These are phyloP conservation scores for Ophioninae sp. DNA, from an alignment of 2,888 invertebrate genomes.

Conservation along the genomic window DNA sequence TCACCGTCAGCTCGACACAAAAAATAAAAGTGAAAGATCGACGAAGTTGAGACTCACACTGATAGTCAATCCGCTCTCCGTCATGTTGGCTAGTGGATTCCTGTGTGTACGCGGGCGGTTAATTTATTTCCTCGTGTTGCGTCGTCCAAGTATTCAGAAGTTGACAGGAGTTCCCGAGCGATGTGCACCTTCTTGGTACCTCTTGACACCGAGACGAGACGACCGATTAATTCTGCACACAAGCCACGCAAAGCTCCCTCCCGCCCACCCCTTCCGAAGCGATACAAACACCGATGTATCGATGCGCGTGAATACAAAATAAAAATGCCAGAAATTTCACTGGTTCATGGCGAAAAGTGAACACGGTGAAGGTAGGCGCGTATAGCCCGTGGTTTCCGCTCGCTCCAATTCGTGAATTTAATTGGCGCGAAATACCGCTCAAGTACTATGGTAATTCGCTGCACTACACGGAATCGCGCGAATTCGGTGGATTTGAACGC, in stretches of 20 bases:
- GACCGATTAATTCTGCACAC: neutral
- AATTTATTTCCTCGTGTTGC: neutral
- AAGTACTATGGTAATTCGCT: neutral
- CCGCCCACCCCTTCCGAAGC: neutral
- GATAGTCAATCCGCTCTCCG: conserved; percentile 51
- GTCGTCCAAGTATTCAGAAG: conserved; percentile 3
- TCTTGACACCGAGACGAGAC: conserved; percentile 6
- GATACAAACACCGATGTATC: neutral
- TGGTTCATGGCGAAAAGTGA: neutral
- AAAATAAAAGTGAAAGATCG: neutral
- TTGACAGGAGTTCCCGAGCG: conserved; percentile 11
- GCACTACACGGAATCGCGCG: neutral
- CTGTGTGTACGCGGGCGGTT: neutral
- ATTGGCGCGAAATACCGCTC: neutral
- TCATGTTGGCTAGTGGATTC: conserved; percentile 28
- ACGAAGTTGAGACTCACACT: conserved; percentile 24
- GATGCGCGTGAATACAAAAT: neutral
- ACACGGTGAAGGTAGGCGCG: neutral
- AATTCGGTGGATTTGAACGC: neutral
- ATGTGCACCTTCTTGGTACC: conserved; percentile 8
- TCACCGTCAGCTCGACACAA: neutral
- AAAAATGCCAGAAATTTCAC: neutral
- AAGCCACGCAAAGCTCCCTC: neutral
- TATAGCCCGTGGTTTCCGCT: neutral
- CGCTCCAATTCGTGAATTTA: neutral